Evolutionary conservation across 2,797 vertebrate species (phyloP), one percentile per base, ranked within the genome.

Genomic region (Sciurus carolinensis): DNA sequence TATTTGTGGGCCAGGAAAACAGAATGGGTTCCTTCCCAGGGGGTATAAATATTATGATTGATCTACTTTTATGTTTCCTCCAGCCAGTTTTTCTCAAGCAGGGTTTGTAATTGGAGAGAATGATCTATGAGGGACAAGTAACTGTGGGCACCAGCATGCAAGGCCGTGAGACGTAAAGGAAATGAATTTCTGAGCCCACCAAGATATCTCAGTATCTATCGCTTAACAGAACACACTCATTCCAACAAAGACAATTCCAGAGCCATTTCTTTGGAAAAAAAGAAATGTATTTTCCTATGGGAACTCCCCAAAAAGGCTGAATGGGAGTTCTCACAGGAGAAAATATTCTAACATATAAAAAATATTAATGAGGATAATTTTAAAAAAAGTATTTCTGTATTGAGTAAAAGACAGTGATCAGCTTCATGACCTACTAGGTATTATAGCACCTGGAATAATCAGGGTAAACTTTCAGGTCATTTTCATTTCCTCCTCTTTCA

Each of bases 41-140:
- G 95, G 94, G 87, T 95, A 83, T 95, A 96, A 95, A 97, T 95
- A 97, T 96, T 97, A 95, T 97, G 97, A 97, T 92, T 97, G 95
- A 97, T 97, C 94, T 94, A 95, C 59, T 96, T 97, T 97, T 92
- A 69, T 81, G 47, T 89, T 95, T 93, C 88, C 79, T 95, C 73
- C 62, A 94, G 96, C 96, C 76, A 87, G 87, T 97, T 97, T 92
- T 96, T 93, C 92, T 96, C 97, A 97, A 97, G 94, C 96, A 86
- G 95, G 1, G 91, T 86, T 97, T 76, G 39, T 97, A 97, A 97
- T 97, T 97, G 95, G 75, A 97, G n/a, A 96, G 91, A 77, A 76
- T 97, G 97, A 98, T 95, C 33, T 94, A 97, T 88, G 90, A 95
- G 94, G 69, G 87, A 75, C 57, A 96, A 90, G 88, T 84, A 89